phyloP scores from a whole-genome alignment of 1,140 invertebrate genomes.

The Trissolcus basalis region DNA sequence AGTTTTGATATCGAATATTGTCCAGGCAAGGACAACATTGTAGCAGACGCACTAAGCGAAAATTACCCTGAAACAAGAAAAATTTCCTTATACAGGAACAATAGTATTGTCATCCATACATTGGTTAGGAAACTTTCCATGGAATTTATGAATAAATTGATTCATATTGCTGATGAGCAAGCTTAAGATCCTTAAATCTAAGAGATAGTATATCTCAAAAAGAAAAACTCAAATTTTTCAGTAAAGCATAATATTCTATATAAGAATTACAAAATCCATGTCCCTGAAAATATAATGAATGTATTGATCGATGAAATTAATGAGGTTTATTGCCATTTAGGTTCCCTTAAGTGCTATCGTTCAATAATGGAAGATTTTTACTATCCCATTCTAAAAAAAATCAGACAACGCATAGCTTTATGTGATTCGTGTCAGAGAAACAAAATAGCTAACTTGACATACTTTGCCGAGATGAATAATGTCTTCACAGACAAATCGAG shows the following conservation, averaged over 20 bases:
- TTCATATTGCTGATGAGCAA: not conserved
- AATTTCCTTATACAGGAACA: not conserved
- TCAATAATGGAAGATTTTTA: slow-evolving; percentile 57
- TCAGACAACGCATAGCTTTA: slow-evolving; percentile 37
- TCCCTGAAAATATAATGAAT: not conserved
- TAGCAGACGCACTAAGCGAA: slow-evolving; percentile 16
- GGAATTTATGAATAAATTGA: not conserved
- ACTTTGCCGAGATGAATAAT: slow-evolving; percentile 18
- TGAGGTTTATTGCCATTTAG: slow-evolving; percentile 62
- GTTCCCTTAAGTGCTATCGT: slow-evolving; percentile 56
- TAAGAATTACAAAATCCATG: not conserved
- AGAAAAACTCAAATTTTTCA: not conserved
- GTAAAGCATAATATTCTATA: not conserved
- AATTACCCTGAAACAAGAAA: not conserved
- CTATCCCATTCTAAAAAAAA: slow-evolving; percentile 35
- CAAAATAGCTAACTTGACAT: slow-evolving; percentile 11
- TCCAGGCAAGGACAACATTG: slow-evolving; percentile 13
- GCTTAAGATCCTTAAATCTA: not conserved
- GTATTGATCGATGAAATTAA: slow-evolving; percentile 30
- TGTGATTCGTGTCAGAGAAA: slow-evolving; percentile 55
- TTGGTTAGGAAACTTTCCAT: not conserved
- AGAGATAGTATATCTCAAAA: slow-evolving; percentile 18
- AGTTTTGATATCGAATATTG: slow-evolving; percentile 16
- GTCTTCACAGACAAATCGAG: slow-evolving; percentile 37
- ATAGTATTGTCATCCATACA: not conserved